Base-by-base conservation (phyloP, 2,888 invertebrate species). In the Rhamnusium bicolor region DNA sequence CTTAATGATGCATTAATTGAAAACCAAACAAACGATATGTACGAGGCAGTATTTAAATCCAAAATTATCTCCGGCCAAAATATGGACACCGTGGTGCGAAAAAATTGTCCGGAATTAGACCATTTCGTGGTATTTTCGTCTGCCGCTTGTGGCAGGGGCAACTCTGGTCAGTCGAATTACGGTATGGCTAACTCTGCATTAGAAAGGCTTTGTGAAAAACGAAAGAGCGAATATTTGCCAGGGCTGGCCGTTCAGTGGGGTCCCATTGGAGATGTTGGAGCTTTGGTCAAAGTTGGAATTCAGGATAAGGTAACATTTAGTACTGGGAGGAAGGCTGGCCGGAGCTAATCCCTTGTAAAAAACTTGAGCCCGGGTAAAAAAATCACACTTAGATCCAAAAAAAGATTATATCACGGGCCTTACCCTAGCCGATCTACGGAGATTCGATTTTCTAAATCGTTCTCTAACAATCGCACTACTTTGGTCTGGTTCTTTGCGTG, bases 1-100 rank as follows among this genome's bases (percentile, higher is more conserved):
- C 83, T 92, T 18, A 87, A 87, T 72, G 92, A 92, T 81, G 88
- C 87, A 0, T 77, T 91, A 0, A 86, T 90, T 76, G 89, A 90
- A 71, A 91, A 91, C 79, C 92, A 92, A 83, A 88, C 89, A 0
- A 79, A 80, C 1, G 88, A 89, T 54, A 85, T 82, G 16, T 92
- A 91, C 79, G 86, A 89, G 71, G 89, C 89, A 12, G 91, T 90
- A 0, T 89, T 89, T 71, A 86, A 85, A n/a, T 89, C 92, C 0
- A 94, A 94, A 86, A 91, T 91, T 5, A 83, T 87, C 75, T 91
- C 91, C n/a, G 92, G 92, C 0, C 84, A 88, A 53, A 87, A 90
- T 78, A 82, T 93, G 63, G 93, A 93, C 81, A 61, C 75, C 27
- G 46, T 90, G 0, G 89, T 91, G 0, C 88, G 93, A 69, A 85